Conservation (phyloP, 2,888 invertebrate genomes). For the Pheosia tremula region DNA sequence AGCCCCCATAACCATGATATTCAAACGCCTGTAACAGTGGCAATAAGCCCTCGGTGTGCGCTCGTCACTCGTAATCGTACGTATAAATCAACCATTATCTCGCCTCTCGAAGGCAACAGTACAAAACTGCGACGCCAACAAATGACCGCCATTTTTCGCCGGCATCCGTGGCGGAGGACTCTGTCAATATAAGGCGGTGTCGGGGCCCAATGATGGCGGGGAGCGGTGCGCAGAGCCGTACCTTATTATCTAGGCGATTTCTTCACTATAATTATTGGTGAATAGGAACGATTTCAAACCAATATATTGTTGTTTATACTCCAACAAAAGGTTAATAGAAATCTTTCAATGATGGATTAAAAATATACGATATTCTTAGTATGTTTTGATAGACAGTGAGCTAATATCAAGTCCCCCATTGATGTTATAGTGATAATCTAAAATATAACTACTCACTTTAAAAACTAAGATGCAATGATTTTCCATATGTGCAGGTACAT, state of each 20-base stretch:
- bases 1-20: constrained; percentile 23
- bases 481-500: too few relatives aligned
- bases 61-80: constrained; percentile 71
- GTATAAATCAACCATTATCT: constrained; percentile 82
- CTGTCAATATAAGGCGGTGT: constrained; percentile 77
- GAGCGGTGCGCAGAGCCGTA: constrained; percentile 26
- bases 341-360: too few relatives aligned
- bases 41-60: constrained; percentile 39
- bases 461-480: too few relatives aligned
- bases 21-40: constrained; percentile 37
- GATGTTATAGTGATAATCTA: too few relatives aligned
- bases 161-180: constrained; percentile 79
- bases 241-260: neutral
- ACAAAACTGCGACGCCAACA: constrained; percentile 81
- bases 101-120: constrained; percentile 80
- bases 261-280: too few relatives aligned
- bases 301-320: too few relatives aligned
- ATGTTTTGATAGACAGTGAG: too few relatives aligned
- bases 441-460: too few relatives aligned
- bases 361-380: too few relatives aligned
- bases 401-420: too few relatives aligned
- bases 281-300: too few relatives aligned
- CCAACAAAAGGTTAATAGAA: too few relatives aligned
- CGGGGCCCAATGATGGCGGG: constrained; percentile 27
- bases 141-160: constrained; percentile 82